Percentiles rank a stretch among this genome's conserved stretches.
These are phyloP conservation scores for Esox masquinongy DNA, from an alignment of 2,797 vertebrate species.

Conservation along the genomic window DNA sequence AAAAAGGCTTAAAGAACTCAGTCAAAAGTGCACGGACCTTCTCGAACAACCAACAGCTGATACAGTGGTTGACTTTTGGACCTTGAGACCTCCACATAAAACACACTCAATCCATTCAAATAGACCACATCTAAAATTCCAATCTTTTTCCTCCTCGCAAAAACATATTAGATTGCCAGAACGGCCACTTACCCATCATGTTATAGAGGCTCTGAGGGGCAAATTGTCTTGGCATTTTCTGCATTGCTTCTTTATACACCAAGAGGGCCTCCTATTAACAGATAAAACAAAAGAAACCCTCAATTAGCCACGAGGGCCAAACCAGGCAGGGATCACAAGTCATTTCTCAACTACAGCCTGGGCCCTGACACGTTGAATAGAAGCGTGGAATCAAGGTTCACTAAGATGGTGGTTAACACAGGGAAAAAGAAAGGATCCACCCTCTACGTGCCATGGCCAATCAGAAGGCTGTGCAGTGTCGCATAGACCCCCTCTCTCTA, in stretches of 20 bases:
- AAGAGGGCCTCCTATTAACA: slow-evolving; percentile 88
- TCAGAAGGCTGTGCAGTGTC: slow-evolving; percentile 55
- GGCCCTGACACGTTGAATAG: slow-evolving; percentile 56
- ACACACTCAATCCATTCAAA: neutral
- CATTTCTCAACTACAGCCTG: slow-evolving; percentile 49
- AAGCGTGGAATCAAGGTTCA: slow-evolving; percentile 67
- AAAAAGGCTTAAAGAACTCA: neutral
- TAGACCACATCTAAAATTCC: too few relatives aligned
- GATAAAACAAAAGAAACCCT: slow-evolving; percentile 36
- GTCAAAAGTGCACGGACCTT: neutral
- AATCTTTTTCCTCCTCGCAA: neutral
- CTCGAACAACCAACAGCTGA: neutral
- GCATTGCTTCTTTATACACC: slow-evolving; percentile 95
- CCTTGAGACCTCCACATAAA: neutral
- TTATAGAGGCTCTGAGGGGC: slow-evolving; percentile 99
- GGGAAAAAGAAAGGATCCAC: slow-evolving; percentile 58
- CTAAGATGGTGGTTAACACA: slow-evolving; percentile 56
- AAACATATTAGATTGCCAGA: slow-evolving; percentile 25
- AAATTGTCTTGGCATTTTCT: slow-evolving; percentile 99
- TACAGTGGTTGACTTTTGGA: slow-evolving; percentile 6
- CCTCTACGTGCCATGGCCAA: slow-evolving; percentile 53
- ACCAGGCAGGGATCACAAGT: slow-evolving; percentile 44
- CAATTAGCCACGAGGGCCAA: slow-evolving; percentile 2
- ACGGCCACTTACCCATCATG: slow-evolving; percentile 94
- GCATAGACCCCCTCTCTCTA: slow-evolving; percentile 37